Percentiles rank a stretch among this genome's conserved stretches.
These are phyloP conservation scores for Mellivora capensis DNA, from an alignment of 2,113 vertebrate species.

Conservation along the genomic window DNA sequence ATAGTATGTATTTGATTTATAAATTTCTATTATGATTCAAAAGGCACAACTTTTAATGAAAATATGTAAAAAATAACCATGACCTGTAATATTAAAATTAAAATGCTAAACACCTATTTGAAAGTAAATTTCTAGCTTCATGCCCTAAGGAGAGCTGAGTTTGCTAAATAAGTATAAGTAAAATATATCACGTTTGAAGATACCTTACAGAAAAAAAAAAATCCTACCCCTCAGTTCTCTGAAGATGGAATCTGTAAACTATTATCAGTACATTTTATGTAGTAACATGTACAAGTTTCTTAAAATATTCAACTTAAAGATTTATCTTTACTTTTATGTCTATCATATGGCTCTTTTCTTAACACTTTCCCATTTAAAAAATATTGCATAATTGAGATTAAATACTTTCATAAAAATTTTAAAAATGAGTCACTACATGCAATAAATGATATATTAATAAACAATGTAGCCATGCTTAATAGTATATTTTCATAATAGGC, in stretches of 20 bases:
- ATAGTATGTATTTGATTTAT: neutral
- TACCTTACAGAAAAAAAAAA: neutral
- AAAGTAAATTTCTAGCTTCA: neutral
- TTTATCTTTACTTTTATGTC: neutral
- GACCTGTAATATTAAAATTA: constrained; percentile 8
- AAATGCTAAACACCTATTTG: constrained; percentile 31
- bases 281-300: neutral
- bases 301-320: neutral
- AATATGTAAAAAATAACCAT: constrained; percentile 5
- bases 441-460: neutral
- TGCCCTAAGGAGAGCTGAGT: neutral
- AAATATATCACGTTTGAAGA: neutral
- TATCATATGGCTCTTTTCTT: neutral
- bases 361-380: neutral
- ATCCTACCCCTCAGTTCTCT: neutral
- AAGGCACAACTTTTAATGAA: constrained; percentile 1
- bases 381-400: neutral
- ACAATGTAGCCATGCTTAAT: neutral
- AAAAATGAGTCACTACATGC: neutral
- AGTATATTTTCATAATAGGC: neutral
- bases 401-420: neutral
- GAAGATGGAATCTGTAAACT: neutral
- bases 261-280: neutral
- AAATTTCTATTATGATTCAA: neutral
- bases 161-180: neutral